phyloP scores from a whole-genome alignment of 1,140 invertebrate species.

The Acromyrmex charruanus region DNA sequence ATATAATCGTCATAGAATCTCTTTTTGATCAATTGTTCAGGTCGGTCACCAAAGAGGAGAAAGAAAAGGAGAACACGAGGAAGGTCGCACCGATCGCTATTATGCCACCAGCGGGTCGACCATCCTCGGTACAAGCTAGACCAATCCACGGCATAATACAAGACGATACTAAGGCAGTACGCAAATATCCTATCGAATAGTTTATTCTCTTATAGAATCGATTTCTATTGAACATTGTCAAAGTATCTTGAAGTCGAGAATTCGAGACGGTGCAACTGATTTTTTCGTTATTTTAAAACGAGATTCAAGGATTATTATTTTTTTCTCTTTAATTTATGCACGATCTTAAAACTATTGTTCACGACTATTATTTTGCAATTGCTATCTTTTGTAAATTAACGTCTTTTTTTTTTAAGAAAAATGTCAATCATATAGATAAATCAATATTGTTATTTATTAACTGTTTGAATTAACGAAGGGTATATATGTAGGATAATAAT shows the following conservation, averaged over 20 bases:
- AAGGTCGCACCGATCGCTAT: slow-evolving; percentile 86
- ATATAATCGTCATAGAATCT: slow-evolving; percentile 19
- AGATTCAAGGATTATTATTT: background rate
- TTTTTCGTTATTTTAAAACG: background rate
- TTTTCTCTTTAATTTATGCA: background rate
- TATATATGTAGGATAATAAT: no score
- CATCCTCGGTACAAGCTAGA: slow-evolving; percentile 84
- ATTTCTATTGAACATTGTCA: background rate
- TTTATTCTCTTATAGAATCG: background rate
- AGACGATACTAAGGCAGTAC: slow-evolving; percentile 83
- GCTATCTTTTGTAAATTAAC: background rate
- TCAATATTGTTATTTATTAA: slow-evolving; percentile 9
- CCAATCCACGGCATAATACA: slow-evolving; percentile 81
- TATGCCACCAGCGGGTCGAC: slow-evolving; percentile 82
- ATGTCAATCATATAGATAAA: background rate
- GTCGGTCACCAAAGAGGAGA: slow-evolving; percentile 94
- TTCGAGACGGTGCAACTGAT: background rate
- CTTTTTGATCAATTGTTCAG: slow-evolving; percentile 82
- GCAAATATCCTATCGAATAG: slow-evolving; percentile 46
- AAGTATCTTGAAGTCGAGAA: background rate
- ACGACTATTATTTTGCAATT: background rate
- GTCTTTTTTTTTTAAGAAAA: background rate
- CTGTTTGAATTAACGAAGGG: background rate
- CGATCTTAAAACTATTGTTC: background rate
- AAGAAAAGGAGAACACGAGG: slow-evolving; percentile 94